A percentile compares a stretch with the other conserved stretches of the same genome.
Evolutionary conservation across 2,113 vertebrate species (phyloP).

Genomic region (Aphyosemion australe): DNA sequence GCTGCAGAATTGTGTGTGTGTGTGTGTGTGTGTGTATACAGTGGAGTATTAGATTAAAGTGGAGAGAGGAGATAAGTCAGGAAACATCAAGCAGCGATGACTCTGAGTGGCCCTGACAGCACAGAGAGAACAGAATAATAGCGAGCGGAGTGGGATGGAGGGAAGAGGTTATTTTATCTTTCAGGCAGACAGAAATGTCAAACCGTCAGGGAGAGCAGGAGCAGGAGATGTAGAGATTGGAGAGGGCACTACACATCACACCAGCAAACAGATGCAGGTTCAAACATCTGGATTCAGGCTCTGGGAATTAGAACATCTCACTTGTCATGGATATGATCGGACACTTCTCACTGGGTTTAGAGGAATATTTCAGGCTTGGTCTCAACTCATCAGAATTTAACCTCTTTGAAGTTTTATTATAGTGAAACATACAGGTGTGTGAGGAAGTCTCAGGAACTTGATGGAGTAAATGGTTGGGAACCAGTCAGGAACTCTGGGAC

Average conservation of each 20-base stretch:
- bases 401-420: too few relatives aligned
- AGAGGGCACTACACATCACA: neutral
- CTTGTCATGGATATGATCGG: neutral
- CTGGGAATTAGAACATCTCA: constrained; percentile 29
- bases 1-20: neutral
- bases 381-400: too few relatives aligned
- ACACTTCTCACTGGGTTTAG: too few relatives aligned
- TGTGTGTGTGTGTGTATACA: neutral
- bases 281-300: constrained; percentile 27
- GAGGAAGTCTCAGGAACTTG: too few relatives aligned
- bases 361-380: too few relatives aligned
- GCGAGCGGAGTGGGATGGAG: constrained; percentile 9
- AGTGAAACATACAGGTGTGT: too few relatives aligned
- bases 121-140: constrained; percentile 40
- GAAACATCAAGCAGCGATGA: constrained; percentile 43
- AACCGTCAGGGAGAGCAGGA: constrained; percentile 8
- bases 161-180: constrained; percentile 44
- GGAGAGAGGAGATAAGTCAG: constrained; percentile 24
- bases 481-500: too few relatives aligned
- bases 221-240: constrained; percentile 7
- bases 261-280: constrained; percentile 4
- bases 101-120: constrained; percentile 43
- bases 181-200: constrained; percentile 56
- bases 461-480: too few relatives aligned
- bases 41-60: constrained; percentile 8